Conservation (phyloP, 1,140 invertebrate genomes). For the Araneus ventricosus region DNA sequence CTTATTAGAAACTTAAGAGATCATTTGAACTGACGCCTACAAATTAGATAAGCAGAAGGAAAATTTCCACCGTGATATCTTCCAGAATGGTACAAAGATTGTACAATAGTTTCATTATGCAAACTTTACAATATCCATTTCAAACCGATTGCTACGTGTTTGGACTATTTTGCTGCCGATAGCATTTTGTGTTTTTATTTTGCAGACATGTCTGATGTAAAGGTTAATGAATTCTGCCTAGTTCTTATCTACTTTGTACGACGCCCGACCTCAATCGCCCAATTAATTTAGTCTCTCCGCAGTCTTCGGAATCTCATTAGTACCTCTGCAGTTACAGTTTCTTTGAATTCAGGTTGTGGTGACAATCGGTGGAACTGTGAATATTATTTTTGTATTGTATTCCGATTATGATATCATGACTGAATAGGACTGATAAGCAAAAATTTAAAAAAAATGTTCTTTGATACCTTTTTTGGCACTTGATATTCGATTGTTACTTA, state of each 20-base stretch:
- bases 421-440: background rate
- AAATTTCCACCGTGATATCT: background rate
- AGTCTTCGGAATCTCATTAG: background rate
- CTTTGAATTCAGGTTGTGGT: background rate
- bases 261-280: background rate
- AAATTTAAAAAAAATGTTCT: background rate
- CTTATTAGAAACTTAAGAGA: too few relatives aligned
- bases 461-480: background rate
- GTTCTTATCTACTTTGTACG: background rate
- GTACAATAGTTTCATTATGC: constrained; percentile 8
- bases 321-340: background rate
- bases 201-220: background rate
- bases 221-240: background rate
- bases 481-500: too few relatives aligned
- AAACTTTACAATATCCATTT: background rate
- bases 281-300: constrained; percentile 20
- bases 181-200: background rate
- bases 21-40: background rate
- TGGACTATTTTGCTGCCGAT: background rate
- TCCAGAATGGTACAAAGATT: background rate
- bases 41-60: background rate
- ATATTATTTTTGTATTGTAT: background rate
- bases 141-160: background rate
- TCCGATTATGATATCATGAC: background rate
- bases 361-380: background rate